A percentile compares a stretch with the other conserved stretches of the same genome.
These are phyloP conservation scores for Lithophane semibrunnea DNA, from an alignment of 2,888 invertebrate genomes.

Conservation along the genomic window DNA sequence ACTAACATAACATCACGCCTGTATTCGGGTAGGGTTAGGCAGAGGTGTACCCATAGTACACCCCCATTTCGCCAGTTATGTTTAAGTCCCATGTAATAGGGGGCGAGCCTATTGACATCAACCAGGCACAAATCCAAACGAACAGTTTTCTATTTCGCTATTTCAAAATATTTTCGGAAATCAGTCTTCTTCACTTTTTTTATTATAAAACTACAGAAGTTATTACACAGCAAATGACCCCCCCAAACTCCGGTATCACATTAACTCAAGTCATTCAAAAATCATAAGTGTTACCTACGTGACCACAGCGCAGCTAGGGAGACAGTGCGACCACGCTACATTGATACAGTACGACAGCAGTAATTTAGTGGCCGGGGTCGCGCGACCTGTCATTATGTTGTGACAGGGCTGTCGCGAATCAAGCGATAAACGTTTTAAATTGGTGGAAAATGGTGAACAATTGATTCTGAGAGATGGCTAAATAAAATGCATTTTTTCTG, in stretches of 20 bases:
- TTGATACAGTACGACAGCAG: slow-evolving; percentile 50
- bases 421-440: slow-evolving; percentile 29
- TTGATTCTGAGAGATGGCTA: background rate
- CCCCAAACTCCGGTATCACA: background rate
- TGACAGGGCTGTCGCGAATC: slow-evolving; percentile 67
- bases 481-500: background rate
- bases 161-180: background rate
- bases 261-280: slow-evolving; percentile 29
- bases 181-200: background rate
- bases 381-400: slow-evolving; percentile 78
- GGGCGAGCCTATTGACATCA: no score
- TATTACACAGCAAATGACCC: background rate
- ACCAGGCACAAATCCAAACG: background rate
- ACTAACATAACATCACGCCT: background rate
- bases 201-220: no score
- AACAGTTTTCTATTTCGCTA: background rate
- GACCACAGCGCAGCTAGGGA: slow-evolving; percentile 38
- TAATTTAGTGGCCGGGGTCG: slow-evolving; percentile 81
- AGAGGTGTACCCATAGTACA: no score
- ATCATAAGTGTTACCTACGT: slow-evolving; percentile 45
- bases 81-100: no score
- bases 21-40: background rate
- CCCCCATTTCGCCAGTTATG: no score
- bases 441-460: background rate
- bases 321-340: slow-evolving; percentile 32